Evolutionary conservation across 2,888 invertebrate genomes (phyloP).

Genomic region (Volucella inanis): DNA sequence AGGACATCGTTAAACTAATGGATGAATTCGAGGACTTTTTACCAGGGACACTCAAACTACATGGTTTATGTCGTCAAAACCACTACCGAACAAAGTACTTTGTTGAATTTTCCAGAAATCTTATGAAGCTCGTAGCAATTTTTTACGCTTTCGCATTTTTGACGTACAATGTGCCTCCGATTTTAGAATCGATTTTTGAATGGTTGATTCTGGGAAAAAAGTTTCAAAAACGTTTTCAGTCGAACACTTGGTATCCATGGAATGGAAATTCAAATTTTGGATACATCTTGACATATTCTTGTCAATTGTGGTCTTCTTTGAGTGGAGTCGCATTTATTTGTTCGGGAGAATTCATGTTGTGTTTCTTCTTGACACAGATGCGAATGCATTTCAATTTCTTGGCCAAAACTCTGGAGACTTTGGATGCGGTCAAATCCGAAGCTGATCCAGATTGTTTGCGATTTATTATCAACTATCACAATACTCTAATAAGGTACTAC

Average conservation of each 20-base stretch:
- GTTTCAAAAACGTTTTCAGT: conserved; percentile 77
- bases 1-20: conserved; percentile 76
- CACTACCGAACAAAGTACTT: conserved; percentile 76
- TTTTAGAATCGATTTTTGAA: conserved; percentile 77
- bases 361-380: conserved; percentile 78
- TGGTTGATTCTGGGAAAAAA: conserved; percentile 50
- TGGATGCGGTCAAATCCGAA: conserved; percentile 42
- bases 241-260: conserved; percentile 81
- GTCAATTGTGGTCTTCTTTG: conserved; percentile 76
- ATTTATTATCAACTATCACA: conserved; percentile 77
- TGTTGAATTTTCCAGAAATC: conserved; percentile 64
- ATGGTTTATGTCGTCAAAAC: neutral
- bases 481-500: conserved; percentile 76
- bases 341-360: conserved; percentile 78
- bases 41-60: conserved; percentile 42
- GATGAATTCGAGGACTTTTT: conserved; percentile 72
- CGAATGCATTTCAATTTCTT: conserved; percentile 79
- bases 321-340: conserved; percentile 77
- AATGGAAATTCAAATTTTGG: conserved; percentile 58
- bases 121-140: conserved; percentile 76
- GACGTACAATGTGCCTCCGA: conserved; percentile 78
- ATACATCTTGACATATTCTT: conserved; percentile 75
- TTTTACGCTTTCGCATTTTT: conserved; percentile 76
- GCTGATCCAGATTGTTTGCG: conserved; percentile 76
- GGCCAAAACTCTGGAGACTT: conserved; percentile 69